Conservation (phyloP, 2,113 vertebrate genomes). For the Bubo bubo region DNA sequence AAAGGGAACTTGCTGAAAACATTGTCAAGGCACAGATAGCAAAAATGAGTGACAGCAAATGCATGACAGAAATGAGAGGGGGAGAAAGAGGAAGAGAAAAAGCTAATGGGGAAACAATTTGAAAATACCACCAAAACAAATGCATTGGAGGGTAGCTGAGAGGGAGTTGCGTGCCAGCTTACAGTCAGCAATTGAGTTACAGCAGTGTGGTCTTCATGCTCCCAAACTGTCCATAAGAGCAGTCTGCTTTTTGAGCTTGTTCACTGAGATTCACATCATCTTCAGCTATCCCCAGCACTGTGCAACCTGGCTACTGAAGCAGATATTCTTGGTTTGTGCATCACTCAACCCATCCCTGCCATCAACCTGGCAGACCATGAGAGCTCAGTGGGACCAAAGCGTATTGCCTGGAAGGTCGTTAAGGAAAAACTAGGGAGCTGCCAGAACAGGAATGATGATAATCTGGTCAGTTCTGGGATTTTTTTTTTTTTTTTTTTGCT, state of each 20-base stretch:
- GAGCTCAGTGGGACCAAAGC: neutral
- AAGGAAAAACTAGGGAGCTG: neutral
- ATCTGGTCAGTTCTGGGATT: neutral
- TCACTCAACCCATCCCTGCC: neutral
- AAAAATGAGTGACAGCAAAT: neutral
- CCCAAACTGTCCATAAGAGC: neutral
- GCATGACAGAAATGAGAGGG: conserved; percentile 17
- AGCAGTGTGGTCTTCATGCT: neutral
- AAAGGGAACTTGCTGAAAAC: conserved; percentile 49
- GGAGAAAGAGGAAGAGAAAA: conserved; percentile 26
- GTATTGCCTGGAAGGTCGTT: neutral
- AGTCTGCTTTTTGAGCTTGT: neutral
- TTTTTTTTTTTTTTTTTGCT: neutral
- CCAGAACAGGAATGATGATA: neutral
- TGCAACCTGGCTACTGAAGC: neutral
- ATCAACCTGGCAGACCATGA: neutral
- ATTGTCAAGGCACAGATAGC: neutral
- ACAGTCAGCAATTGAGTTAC: neutral
- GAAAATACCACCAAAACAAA: neutral
- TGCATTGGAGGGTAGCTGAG: neutral
- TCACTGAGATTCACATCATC: neutral
- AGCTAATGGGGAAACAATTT: neutral
- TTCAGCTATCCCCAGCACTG: neutral
- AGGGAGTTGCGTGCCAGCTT: neutral
- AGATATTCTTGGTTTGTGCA: neutral